phyloP scores from a whole-genome alignment of 1,140 invertebrate genomes.

The Oncopodura yosiiana region DNA sequence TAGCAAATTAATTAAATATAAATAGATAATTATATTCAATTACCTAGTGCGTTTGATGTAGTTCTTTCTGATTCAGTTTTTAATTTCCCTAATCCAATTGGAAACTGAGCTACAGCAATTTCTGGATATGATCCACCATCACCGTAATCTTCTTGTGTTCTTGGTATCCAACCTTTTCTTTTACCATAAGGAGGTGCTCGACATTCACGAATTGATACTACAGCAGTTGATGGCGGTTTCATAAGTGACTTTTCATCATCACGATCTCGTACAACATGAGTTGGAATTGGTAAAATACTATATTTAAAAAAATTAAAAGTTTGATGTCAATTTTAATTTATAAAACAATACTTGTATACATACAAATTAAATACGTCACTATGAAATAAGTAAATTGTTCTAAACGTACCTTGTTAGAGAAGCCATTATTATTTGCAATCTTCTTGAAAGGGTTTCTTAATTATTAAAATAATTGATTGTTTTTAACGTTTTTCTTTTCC shows the following conservation, averaged over 20 bases:
- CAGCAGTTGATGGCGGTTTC: conserved; percentile 47
- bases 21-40: no score
- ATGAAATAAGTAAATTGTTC: no score
- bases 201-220: conserved; percentile 64
- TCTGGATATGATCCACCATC: conserved; percentile 99
- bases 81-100: conserved; percentile 67
- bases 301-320: no score
- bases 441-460: no score
- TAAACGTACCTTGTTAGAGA: no score
- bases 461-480: no score
- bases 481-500: no score
- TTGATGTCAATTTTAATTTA: no score
- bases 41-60: conserved; percentile 78
- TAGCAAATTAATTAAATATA: no score
- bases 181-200: conserved; percentile 94
- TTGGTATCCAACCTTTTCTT: conserved; percentile 86
- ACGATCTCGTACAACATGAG: conserved; percentile 72
- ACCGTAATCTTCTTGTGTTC: conserved; percentile 70
- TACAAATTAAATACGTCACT: no score
- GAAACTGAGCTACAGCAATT: conserved; percentile 94
- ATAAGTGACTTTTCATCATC: conserved; percentile 63
- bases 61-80: conserved; percentile 53
- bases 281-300: conserved; percentile 71
- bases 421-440: no score
- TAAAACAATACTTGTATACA: no score